Base-by-base conservation (phyloP, 2,888 invertebrate genomes). In the Hyalella azteca region DNA sequence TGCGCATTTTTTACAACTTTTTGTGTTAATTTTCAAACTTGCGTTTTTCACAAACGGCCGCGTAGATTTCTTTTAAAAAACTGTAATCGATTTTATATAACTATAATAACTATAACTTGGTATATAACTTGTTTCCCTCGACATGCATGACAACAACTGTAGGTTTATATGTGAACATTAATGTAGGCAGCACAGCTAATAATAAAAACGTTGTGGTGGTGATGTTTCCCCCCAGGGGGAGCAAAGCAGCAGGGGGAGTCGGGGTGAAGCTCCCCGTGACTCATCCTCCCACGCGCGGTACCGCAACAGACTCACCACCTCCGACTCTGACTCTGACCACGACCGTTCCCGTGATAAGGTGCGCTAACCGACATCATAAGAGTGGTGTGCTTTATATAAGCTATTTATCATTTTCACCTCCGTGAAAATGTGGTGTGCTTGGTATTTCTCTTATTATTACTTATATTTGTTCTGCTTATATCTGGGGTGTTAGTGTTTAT, bases 251-350 rank as follows among this genome's bases (percentile, higher is more conserved):
- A 19, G 66, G 39, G 66, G 36, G 2, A 36, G 13, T 19, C 9
- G 66, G 36, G 2, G 7, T 4, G 66, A 66, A 3, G 36, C 36
- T 1, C 36, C 1, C 7, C 66, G 39, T 3, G 66, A 32, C 66
- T 19, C 15, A 3, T 7, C 32, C 2, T 36, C n/a, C 36, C 39
- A 32, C 11, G 59, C 29, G 59, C n/a, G n/a, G 59, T 22, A 59
- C 32, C 32, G 48, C 11, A 22, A 22, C 73, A 36, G 78, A 29
- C 78, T 19, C 36, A 48, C 36, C 40, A 48, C 79, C 32, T 79
- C 79, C 15, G 79, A 79, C 54, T 79, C 79, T 1, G 79, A 79
- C 48, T 79, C 79, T 13, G 79, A 79, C 48, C 36, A 26, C 22
- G 73, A 29, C 48, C 41, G 73, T 4, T 73, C 73, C 13, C 22